Conservation (phyloP, 1,140 invertebrate genomes). For the Drosophila orena region DNA sequence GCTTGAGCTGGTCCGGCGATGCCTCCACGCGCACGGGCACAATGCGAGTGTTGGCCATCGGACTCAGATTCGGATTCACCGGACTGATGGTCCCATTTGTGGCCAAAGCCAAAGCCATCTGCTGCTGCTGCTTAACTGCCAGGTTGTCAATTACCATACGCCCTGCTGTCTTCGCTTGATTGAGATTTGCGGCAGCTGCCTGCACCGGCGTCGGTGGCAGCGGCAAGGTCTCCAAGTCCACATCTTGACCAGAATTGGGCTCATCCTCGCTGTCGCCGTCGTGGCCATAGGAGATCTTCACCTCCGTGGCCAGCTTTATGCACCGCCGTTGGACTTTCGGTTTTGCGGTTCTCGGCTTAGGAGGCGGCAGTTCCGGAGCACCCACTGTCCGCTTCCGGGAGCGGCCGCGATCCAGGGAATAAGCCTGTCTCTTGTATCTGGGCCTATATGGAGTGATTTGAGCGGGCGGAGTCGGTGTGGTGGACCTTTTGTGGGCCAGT, state of each 20-base stretch:
- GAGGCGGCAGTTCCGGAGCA: slow-evolving; percentile 66
- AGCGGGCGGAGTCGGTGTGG: slow-evolving; percentile 23
- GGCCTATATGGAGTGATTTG: slow-evolving; percentile 37
- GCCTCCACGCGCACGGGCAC: slow-evolving; percentile 57
- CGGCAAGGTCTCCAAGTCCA: slow-evolving; percentile 67
- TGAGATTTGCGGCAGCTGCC: slow-evolving; percentile 36
- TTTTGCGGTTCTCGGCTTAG: slow-evolving; percentile 51
- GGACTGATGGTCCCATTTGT: slow-evolving; percentile 16
- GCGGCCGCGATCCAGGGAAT: slow-evolving; percentile 68
- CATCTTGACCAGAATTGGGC: slow-evolving; percentile 25
- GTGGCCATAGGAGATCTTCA: slow-evolving; percentile 72
- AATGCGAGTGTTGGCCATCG: slow-evolving; percentile 35
- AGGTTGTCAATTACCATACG: slow-evolving; percentile 63
- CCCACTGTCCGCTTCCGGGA: slow-evolving; percentile 41
- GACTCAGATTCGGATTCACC: background rate
- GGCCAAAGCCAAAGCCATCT: slow-evolving; percentile 65
- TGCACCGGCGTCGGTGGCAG: slow-evolving; percentile 52
- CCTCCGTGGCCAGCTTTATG: slow-evolving; percentile 78
- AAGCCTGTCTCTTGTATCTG: slow-evolving; percentile 59
- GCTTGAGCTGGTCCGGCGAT: slow-evolving; percentile 17
- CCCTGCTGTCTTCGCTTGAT: slow-evolving; percentile 35
- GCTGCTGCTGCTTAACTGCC: slow-evolving; percentile 74
- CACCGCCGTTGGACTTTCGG: slow-evolving; percentile 68
- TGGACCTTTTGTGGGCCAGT: slow-evolving; percentile 46
- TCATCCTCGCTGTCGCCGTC: slow-evolving; percentile 72